phyloP scores from a whole-genome alignment of 2,888 invertebrate species.

The Beris morrisii region DNA sequence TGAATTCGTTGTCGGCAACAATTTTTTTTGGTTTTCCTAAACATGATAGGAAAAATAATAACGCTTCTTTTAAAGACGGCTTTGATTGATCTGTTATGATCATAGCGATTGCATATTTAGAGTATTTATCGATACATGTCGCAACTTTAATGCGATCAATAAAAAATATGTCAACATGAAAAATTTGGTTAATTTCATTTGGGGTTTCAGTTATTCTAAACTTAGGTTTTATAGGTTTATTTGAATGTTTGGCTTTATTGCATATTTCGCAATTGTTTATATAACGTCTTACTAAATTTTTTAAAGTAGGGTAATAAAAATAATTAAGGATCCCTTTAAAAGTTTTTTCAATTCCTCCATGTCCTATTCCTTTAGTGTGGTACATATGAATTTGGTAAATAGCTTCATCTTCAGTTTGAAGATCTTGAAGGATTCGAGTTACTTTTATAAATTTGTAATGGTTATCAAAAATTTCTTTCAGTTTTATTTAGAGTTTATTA shows the following conservation, averaged over 20 bases:
- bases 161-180: too few relatives aligned
- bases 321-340: too few relatives aligned
- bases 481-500: too few relatives aligned
- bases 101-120: constrained; percentile 1
- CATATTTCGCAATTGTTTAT: too few relatives aligned
- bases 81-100: constrained; percentile 11
- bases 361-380: too few relatives aligned
- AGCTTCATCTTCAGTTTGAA: constrained; percentile 10
- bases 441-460: constrained; percentile 12
- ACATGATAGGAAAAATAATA: constrained; percentile 14
- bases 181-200: too few relatives aligned
- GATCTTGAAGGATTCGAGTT: constrained; percentile 3
- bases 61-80: constrained; percentile 10
- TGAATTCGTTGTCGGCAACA: constrained; percentile 18
- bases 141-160: constrained; percentile 10
- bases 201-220: too few relatives aligned
- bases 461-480: background rate
- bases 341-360: too few relatives aligned
- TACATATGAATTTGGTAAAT: constrained; percentile 16
- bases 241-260: too few relatives aligned
- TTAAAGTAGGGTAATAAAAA: too few relatives aligned
- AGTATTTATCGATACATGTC: constrained; percentile 13
- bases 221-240: too few relatives aligned
- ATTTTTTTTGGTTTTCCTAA: constrained; percentile 15
- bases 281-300: too few relatives aligned